phyloP scores from a whole-genome alignment of 1,140 invertebrate genomes.

The Drosophila elegans region DNA sequence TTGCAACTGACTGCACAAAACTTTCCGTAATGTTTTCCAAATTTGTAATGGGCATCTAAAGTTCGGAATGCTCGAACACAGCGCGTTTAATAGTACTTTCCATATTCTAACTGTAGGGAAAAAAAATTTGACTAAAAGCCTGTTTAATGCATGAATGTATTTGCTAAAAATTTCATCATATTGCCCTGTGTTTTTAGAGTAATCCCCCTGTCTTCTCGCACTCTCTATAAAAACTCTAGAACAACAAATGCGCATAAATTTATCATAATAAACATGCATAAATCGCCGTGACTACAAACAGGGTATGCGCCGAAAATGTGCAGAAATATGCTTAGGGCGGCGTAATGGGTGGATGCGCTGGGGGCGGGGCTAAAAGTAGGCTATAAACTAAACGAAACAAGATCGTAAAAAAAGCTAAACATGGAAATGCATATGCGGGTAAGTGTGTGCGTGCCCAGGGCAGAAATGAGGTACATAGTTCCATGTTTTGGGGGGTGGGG shows the following conservation, averaged over 20 bases:
- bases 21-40: neutral
- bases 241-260: conserved; percentile 77
- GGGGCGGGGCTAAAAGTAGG: conserved; percentile 51
- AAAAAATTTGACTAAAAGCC: conserved; percentile 40
- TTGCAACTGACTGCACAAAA: neutral
- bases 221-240: conserved; percentile 52
- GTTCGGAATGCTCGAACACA: neutral
- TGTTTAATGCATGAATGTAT: conserved; percentile 38
- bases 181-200: conserved; percentile 10
- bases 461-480: conserved; percentile 30
- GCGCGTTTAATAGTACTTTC: neutral
- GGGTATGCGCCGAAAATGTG: conserved; percentile 48
- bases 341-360: conserved; percentile 19
- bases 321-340: conserved; percentile 61
- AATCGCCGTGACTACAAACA: conserved; percentile 69
- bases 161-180: conserved; percentile 13
- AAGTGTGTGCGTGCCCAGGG: conserved; percentile 31
- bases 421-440: conserved; percentile 56
- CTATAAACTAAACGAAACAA: conserved; percentile 74
- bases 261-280: conserved; percentile 78
- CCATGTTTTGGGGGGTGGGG: conserved; percentile 4
- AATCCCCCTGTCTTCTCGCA: neutral
- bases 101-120: neutral
- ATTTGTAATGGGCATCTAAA: neutral
- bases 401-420: conserved; percentile 66